These are phyloP conservation scores for Drosophila gunungcola DNA, from an alignment of 1,140 invertebrate genomes.

Conservation along the genomic window DNA sequence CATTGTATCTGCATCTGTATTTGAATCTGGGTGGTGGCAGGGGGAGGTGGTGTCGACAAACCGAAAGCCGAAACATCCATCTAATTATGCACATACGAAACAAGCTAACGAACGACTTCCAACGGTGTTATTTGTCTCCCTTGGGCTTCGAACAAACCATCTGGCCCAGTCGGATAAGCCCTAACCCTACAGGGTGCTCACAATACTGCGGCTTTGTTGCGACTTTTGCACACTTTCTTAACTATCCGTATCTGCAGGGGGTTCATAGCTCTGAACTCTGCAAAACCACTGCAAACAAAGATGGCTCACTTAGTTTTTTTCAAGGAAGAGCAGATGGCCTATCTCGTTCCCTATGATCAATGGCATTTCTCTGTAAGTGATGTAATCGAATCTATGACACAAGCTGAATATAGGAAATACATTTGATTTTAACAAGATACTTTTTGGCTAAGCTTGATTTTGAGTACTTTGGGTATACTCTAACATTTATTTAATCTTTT, in stretches of 20 bases:
- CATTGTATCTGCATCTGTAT: conserved; percentile 48
- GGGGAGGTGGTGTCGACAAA: conserved; percentile 33
- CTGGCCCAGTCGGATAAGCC: conserved; percentile 3
- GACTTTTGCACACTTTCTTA: conserved; percentile 26
- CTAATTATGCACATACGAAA: conserved; percentile 69
- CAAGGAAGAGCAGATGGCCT: conserved; percentile 28
- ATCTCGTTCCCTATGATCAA: conserved; percentile 30
- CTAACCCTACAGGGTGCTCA: conserved; percentile 42
- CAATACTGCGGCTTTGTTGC: conserved; percentile 61
- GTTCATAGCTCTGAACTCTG: conserved; percentile 16
- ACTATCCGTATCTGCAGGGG: conserved; percentile 8
- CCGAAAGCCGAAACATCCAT: conserved; percentile 36
- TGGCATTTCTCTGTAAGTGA: conserved; percentile 11
- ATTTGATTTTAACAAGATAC: neutral
- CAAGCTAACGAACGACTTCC: conserved; percentile 18
- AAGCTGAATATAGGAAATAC: conserved; percentile 3
- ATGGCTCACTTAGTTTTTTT: conserved; percentile 15
- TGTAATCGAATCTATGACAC: conserved; percentile 13
- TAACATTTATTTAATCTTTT: too few relatives aligned
- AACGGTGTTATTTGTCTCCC: neutral
- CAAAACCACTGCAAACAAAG: conserved; percentile 17
- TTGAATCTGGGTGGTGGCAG: conserved; percentile 15
- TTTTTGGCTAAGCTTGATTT: too few relatives aligned
- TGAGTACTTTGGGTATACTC: too few relatives aligned
- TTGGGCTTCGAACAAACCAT: neutral